Conservation (phyloP, 2,113 vertebrate genomes). For the Chlorodrepanis virens region DNA sequence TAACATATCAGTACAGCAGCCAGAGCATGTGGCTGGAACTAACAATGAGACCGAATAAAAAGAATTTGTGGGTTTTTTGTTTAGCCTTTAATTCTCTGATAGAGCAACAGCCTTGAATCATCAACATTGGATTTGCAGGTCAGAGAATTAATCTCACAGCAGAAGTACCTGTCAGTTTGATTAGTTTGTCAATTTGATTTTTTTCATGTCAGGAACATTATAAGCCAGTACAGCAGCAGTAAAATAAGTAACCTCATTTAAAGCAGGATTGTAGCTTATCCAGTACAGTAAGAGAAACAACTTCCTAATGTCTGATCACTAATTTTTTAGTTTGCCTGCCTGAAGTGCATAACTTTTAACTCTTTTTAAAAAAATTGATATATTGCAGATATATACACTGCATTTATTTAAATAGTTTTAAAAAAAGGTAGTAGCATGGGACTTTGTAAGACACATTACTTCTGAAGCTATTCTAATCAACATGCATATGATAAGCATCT, state of each 20-base stretch:
- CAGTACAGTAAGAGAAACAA: background rate
- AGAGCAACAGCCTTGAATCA: constrained; percentile 12
- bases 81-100: background rate
- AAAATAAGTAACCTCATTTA: background rate
- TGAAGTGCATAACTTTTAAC: background rate
- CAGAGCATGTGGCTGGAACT: background rate
- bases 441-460: background rate
- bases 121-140: background rate
- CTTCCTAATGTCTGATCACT: background rate
- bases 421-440: background rate
- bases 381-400: background rate
- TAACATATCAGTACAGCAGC: background rate
- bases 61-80: background rate
- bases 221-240: background rate
- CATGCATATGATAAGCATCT: background rate
- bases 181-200: background rate
- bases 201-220: background rate
- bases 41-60: background rate
- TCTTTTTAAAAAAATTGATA: background rate
- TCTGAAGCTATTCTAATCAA: background rate
- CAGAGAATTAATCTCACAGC: background rate
- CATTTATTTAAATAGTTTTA: background rate
- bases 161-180: background rate
- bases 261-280: background rate
- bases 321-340: background rate